Evolutionary conservation across 2,113 vertebrate genomes (phyloP).

Genomic region (Gorsachius goisagi): DNA sequence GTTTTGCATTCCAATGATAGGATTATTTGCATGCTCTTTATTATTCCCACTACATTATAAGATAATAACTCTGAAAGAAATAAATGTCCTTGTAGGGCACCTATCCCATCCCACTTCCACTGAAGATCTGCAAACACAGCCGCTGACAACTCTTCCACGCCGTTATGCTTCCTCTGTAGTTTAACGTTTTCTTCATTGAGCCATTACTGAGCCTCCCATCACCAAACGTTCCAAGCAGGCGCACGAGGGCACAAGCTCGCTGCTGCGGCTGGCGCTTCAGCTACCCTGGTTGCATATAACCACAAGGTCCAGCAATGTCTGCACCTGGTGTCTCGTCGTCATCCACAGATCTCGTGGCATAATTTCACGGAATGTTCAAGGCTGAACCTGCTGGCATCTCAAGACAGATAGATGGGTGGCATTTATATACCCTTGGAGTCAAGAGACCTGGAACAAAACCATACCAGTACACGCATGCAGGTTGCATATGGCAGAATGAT

Average conservation of each 20-base stretch:
- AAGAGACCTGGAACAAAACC: background rate
- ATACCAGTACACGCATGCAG: background rate
- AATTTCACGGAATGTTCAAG: background rate
- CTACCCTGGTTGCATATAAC: background rate
- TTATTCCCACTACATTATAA: background rate
- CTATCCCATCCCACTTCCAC: background rate
- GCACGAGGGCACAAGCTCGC: background rate
- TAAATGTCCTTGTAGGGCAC: background rate
- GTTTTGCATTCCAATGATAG: background rate
- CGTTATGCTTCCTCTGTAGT: background rate
- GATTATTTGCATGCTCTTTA: background rate
- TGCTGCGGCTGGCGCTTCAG: background rate
- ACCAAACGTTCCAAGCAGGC: background rate
- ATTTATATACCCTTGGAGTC: background rate
- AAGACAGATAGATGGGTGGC: background rate
- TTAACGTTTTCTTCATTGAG: background rate
- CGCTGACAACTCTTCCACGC: background rate
- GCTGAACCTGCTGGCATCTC: background rate
- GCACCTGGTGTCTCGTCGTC: background rate
- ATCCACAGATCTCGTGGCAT: background rate
- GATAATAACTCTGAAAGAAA: background rate
- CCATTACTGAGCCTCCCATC: background rate
- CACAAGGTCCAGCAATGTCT: background rate
- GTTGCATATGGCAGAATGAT: background rate
- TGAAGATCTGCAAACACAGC: background rate